Percentiles rank a stretch among this genome's conserved stretches.
Conservation (phyloP, 2,797 vertebrate species). For the Cyprinella venusta region DNA sequence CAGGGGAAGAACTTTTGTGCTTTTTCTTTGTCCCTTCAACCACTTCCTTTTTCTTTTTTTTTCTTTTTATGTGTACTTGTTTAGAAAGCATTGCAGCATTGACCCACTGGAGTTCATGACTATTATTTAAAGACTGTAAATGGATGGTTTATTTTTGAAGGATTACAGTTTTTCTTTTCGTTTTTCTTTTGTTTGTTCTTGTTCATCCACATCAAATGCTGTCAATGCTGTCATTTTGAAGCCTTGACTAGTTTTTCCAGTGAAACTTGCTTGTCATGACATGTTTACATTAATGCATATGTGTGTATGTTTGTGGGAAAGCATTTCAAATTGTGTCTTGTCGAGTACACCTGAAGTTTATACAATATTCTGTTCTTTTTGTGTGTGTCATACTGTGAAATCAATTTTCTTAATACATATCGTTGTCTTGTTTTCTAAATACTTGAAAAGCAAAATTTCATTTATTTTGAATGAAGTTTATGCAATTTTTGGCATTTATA, state of each 20-base stretch:
- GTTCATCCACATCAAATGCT: slow-evolving; percentile 9
- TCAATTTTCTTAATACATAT: background rate
- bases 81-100: slow-evolving; percentile 22
- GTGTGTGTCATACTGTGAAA: background rate
- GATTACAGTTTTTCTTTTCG: slow-evolving; percentile 1
- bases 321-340: slow-evolving; percentile 2
- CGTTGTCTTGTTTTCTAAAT: background rate
- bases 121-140: background rate
- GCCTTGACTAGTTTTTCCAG: slow-evolving; percentile 28
- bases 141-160: slow-evolving; percentile 24
- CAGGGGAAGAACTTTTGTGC: slow-evolving; percentile 29
- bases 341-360: background rate
- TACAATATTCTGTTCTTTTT: background rate
- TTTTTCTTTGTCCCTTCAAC: slow-evolving; percentile 17
- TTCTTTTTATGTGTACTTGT: slow-evolving; percentile 36
- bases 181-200: slow-evolving; percentile 31
- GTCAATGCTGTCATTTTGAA: background rate
- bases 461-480: background rate
- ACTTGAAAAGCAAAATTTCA: background rate
- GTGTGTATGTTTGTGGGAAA: background rate
- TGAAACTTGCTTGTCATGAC: slow-evolving; percentile 23
- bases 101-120: background rate
- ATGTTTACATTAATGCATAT: slow-evolving; percentile 26
- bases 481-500: background rate
- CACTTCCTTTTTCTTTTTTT: slow-evolving; percentile 25